Conservation (phyloP, 64 coral and sea anemone genomes). For the Stichodactyla helianthus region DNA sequence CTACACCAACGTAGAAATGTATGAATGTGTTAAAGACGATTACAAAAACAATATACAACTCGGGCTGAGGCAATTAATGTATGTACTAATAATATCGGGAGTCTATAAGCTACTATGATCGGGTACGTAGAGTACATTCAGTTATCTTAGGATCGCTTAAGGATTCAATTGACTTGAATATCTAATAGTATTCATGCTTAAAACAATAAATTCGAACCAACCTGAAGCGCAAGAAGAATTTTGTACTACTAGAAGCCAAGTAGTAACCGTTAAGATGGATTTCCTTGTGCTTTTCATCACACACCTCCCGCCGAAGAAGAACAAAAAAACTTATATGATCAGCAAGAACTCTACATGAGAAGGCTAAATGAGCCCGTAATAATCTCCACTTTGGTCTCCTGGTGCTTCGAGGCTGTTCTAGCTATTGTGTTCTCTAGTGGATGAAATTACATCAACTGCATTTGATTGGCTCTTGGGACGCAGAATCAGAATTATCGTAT, state of each 20-base stretch:
- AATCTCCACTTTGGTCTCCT: not conserved
- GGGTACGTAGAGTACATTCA: not conserved
- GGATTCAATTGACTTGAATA: not conserved
- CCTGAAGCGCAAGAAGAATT: not conserved
- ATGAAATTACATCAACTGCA: not conserved
- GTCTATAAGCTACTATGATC: too few relatives aligned
- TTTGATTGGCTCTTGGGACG: not conserved
- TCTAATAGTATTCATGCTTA: not conserved
- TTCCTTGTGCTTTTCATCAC: not conserved
- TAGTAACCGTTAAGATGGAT: not conserved
- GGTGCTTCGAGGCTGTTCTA: not conserved
- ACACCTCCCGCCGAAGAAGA: not conserved
- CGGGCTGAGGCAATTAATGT: not conserved
- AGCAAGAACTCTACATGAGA: constrained; percentile 5
- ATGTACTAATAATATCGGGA: not conserved
- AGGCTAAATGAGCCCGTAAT: not conserved
- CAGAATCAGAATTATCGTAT: not conserved
- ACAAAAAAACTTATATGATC: not conserved
- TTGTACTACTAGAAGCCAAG: not conserved
- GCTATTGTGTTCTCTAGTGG: not conserved
- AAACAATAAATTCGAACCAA: not conserved
- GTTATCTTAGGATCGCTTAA: not conserved
- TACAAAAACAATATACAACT: not conserved
- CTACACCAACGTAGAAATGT: not conserved
- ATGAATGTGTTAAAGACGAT: not conserved